Evolutionary conservation across 2,113 vertebrate species (phyloP).

Genomic region (Spea multiplicata): DNA sequence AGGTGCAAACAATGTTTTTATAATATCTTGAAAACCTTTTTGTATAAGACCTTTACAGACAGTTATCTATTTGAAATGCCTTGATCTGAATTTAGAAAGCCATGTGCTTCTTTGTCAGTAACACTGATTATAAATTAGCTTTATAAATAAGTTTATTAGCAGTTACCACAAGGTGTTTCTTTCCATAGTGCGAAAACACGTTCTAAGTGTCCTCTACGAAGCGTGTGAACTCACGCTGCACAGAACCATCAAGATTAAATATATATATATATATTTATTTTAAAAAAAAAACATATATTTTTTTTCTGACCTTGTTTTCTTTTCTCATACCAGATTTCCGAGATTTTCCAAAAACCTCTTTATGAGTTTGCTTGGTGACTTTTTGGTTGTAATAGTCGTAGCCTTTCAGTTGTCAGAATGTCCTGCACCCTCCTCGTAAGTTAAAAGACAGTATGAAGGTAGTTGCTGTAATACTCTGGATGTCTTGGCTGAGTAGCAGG

Average conservation of each 20-base stretch:
- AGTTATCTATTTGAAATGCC: neutral
- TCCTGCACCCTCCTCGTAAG: conserved; percentile 51
- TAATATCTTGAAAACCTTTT: no score
- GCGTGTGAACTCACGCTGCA: neutral
- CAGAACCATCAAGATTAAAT: neutral
- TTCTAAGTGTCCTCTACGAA: neutral
- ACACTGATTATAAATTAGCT: conserved; percentile 1
- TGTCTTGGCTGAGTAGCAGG: conserved; percentile 83
- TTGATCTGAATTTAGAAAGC: neutral
- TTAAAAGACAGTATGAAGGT: conserved; percentile 15
- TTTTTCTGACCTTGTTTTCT: conserved; percentile 22
- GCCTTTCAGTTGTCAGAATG: conserved; percentile 26
- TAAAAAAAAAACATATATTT: neutral
- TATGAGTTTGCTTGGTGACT: no score
- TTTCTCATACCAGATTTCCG: neutral
- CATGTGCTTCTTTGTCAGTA: conserved; percentile 15
- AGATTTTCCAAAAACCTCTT: conserved; percentile 11
- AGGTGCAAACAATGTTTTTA: no score
- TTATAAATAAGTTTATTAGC: conserved; percentile 12
- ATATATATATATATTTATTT: neutral
- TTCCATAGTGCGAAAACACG: conserved; percentile 4
- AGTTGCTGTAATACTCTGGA: conserved; percentile 62
- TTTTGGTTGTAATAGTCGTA: neutral
- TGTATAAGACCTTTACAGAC: neutral
- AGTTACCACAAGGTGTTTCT: neutral